Base-by-base conservation (phyloP, 2,113 vertebrate species). In the Semnornis frantzii region DNA sequence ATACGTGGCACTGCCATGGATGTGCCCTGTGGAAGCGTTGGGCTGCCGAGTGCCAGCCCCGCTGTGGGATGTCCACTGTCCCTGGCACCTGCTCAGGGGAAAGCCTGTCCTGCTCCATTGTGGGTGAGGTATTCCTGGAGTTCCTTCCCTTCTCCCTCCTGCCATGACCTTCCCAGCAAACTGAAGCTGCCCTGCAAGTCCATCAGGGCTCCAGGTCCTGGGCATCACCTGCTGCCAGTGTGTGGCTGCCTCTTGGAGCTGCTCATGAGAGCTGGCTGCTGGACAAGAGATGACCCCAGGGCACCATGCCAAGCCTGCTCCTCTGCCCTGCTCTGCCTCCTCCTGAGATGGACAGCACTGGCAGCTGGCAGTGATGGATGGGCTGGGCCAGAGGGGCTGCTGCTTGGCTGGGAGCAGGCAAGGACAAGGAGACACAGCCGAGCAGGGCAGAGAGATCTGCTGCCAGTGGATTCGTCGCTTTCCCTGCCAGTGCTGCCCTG, bases 91-190 rank as follows among this genome's bases (percentile, higher is more conserved):
- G 25, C 74, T 34, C 58, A 8, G 34, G 30, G 46, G 8, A 66
- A 55, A 52, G 10, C 46, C 74, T 33, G 77, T 15, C 10, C 50
- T 1, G 0, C 0, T 4, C 0, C 1, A 5, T 4, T 1, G 30
- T 1, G 4, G 34, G 1, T 19, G 14, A 30, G 28, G 10, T 30
- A 30, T 28, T 57, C 54, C 54, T 30, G 54, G 31, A 10, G 10
- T 12, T 19, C 63, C 18, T 79, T 66, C 37, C 24, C 27, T 34
- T 44, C 18, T 9, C 17, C 0, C 18, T 80, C n/a, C 39, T 18
- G 2, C 42, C 25, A 0, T 0, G 34, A 30, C 0, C 0, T 23
- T 73, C 39, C 57, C 27, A 12, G 8, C 24, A 19, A 42, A 17
- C 0, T 2, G 0, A 28, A 20, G 55, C 55, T 54, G 60, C 2